Evolutionary conservation across 2,888 invertebrate genomes (phyloP).

Genomic region (Aradus depressus): DNA sequence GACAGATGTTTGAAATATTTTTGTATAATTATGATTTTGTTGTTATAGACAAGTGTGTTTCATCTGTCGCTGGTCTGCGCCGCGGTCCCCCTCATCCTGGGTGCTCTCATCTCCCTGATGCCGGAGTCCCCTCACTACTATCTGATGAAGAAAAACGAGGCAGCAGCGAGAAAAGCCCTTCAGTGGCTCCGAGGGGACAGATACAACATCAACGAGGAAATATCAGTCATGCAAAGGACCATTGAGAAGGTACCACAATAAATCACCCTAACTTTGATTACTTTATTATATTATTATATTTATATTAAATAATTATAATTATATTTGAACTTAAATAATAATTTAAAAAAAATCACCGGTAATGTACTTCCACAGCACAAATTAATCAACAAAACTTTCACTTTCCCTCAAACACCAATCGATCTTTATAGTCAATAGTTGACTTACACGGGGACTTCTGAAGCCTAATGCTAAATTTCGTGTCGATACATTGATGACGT

Average conservation of each 20-base stretch:
- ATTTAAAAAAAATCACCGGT: background rate
- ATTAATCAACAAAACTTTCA: too few species aligned
- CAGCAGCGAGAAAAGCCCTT: constrained; percentile 57
- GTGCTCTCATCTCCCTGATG: constrained; percentile 62
- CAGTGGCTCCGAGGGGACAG: constrained; percentile 59
- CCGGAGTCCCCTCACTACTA: constrained; percentile 75
- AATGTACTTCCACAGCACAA: too few species aligned
- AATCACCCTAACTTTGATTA: too few species aligned
- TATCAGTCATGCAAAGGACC: constrained; percentile 47
- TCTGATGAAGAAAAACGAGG: constrained; percentile 41
- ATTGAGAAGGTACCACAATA: constrained; percentile 32
- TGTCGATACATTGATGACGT: too few species aligned
- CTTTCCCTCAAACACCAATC: too few species aligned
- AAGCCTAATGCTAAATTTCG: too few species aligned
- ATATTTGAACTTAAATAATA: background rate
- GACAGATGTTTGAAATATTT: background rate
- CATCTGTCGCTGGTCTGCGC: constrained; percentile 54
- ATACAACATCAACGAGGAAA: constrained; percentile 55
- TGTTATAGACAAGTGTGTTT: constrained; percentile 39
- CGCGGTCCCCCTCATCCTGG: constrained; percentile 56
- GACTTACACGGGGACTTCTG: too few species aligned
- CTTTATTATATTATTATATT: background rate
- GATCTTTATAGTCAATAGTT: too few species aligned
- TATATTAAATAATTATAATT: background rate
- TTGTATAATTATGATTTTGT: background rate